Conservation (phyloP, 92 coral and sea anemone genomes). For the Heliopora coerulea region DNA sequence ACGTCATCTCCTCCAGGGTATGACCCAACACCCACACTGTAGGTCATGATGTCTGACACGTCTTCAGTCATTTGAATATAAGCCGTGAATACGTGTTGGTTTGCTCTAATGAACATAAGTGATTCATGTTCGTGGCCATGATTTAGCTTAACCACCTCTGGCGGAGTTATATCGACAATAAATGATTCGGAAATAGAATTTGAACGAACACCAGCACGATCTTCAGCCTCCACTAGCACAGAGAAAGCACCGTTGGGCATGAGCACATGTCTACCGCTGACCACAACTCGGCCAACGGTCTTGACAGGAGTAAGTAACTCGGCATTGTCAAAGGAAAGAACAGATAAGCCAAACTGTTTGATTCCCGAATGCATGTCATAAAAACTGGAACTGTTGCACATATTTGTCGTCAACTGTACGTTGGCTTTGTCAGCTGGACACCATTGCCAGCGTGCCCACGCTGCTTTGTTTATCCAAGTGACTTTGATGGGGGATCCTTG, state of each 20-base stretch:
- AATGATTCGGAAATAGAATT: conserved; percentile 68
- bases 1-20: conserved; percentile 88
- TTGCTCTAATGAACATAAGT: conserved; percentile 38
- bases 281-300: conserved; percentile 69
- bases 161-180: conserved; percentile 81
- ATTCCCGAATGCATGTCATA: conserved; percentile 86
- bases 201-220: conserved; percentile 71
- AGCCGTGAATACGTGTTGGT: conserved; percentile 49
- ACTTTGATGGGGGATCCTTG: conserved; percentile 70
- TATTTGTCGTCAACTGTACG: conserved; percentile 53
- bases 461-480: conserved; percentile 83
- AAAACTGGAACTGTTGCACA: conserved; percentile 44
- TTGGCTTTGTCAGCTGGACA: conserved; percentile 73
- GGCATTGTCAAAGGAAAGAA: conserved; percentile 61
- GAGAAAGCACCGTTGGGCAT: conserved; percentile 85
- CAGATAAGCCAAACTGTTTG: conserved; percentile 71
- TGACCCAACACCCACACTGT: conserved; percentile 80
- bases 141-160: conserved; percentile 58
- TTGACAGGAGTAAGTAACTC: conserved; percentile 51
- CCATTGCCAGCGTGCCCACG: conserved; percentile 99
- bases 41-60: conserved; percentile 66
- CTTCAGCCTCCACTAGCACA: conserved; percentile 79
- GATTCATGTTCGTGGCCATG: conserved; percentile 63
- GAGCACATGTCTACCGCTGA: conserved; percentile 69
- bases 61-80: conserved; percentile 79